phyloP scores from a whole-genome alignment of 2,797 vertebrate genomes.

The Brotogeris chrysoptera region DNA sequence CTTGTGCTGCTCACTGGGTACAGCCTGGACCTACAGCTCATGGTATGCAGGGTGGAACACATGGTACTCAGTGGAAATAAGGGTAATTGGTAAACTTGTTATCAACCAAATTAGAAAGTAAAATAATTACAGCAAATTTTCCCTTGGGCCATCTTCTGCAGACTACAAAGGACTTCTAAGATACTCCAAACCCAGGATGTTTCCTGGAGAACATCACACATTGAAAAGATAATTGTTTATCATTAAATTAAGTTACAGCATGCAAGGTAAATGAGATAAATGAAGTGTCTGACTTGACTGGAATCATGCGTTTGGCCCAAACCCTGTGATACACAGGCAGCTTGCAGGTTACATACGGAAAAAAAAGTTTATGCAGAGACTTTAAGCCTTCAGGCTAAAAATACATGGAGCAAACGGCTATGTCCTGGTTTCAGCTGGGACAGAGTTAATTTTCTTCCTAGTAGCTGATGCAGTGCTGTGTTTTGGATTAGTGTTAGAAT shows the following conservation, averaged over 20 bases:
- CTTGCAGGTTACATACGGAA: neutral
- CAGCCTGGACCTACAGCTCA: neutral
- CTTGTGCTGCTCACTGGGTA: neutral
- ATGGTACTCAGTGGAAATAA: neutral
- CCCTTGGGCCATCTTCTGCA: neutral
- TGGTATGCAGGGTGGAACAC: neutral
- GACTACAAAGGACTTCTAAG: neutral
- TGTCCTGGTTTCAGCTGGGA: neutral
- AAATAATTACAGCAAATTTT: slow-evolving; percentile 1
- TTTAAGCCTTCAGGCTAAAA: neutral
- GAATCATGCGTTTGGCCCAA: neutral
- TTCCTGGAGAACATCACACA: neutral
- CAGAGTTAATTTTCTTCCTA: neutral
- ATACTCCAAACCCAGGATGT: neutral
- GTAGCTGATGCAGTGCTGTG: neutral
- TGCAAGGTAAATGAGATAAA: neutral
- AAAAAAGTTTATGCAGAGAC: neutral
- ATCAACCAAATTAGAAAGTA: neutral
- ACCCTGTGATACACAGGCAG: neutral
- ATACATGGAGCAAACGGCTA: rapidly evolving
- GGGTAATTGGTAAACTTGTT: neutral
- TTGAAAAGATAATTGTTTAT: neutral
- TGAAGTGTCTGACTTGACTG: neutral
- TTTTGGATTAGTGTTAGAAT: neutral
- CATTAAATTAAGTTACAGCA: neutral